Evolutionary conservation across 2,113 vertebrate species (phyloP), one percentile per base, ranked within the genome.

Genomic region (Crotalus helleri): DNA sequence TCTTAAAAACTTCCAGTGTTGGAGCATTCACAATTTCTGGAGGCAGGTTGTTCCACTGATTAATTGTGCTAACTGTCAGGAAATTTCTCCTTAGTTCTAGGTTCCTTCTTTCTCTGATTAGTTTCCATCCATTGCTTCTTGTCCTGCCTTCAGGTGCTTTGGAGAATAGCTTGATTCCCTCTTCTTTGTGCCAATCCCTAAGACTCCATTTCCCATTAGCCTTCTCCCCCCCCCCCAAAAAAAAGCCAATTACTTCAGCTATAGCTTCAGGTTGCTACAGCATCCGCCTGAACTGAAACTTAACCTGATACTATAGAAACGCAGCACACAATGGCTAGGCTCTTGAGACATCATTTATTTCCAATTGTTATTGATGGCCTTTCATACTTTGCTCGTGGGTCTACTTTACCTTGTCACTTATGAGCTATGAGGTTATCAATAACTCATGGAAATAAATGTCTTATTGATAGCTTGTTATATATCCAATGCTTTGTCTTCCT

Each of bases 281-380:
- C 89, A 74, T 74, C 53, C 51, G 12, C 0, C 0, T 90, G 92
- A 94, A 54, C 46, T 91, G 93, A 95, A 96, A 95, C 92, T 95
- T 93, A 97, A 94, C 92, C 93, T 96, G 96, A 85, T 90, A 93
- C 92, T 94, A 92, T 94, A 95, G 95, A 95, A 95, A 95, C 90
- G 85, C 94, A 59, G 93, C 91, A 93, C 92, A 95, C 95, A 96
- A 91, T 91, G 92, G 94, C 87, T 57, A 95, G 88, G 58, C 88
- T 91, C 94, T 93, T 94, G 94, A 92, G 94, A 95, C 94, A 95
- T 95, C 96, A 94, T 97, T 96, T 97, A 96, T 95, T 97, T 97
- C 96, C 95, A 95, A 93, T 96, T 96, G 96, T 97, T 97, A 97
- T 96, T 97, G 96, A 97, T 96, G 95, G 95, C 96, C 96, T 96